phyloP scores from a whole-genome alignment of 1,140 invertebrate genomes.

The Myzus persicae region DNA sequence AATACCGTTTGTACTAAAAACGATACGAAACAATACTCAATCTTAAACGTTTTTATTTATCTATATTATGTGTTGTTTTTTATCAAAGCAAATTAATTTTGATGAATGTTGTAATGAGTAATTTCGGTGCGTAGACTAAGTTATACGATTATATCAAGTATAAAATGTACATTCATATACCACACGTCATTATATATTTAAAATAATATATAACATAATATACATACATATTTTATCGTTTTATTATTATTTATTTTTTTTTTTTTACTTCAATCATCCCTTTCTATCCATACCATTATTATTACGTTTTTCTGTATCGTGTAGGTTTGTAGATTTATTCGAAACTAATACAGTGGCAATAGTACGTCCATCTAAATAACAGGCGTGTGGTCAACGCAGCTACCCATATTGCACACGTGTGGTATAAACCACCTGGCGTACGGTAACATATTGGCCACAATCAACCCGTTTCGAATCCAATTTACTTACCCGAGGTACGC shows the following conservation, averaged over 20 bases:
- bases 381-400: not conserved
- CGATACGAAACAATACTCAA: not conserved
- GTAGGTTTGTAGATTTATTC: not conserved
- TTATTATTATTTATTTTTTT: not conserved
- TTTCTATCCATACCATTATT: not conserved
- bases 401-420: not conserved
- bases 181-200: not conserved
- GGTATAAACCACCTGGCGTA: not conserved
- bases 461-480: not conserved
- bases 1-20: conserved; percentile 6
- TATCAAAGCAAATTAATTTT: not conserved
- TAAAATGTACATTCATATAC: not conserved
- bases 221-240: not conserved
- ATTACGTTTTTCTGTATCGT: not conserved
- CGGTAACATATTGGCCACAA: not conserved
- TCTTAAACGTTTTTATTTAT: not conserved
- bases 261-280: not conserved
- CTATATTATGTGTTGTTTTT: not conserved
- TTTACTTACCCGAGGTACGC: not conserved
- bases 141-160: not conserved
- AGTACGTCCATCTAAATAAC: not conserved
- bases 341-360: not conserved
- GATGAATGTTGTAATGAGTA: not conserved
- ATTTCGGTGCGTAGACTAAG: not conserved
- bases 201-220: not conserved